Base-by-base conservation (phyloP, 2,113 vertebrate species). In the Myiopsitta monachus region DNA sequence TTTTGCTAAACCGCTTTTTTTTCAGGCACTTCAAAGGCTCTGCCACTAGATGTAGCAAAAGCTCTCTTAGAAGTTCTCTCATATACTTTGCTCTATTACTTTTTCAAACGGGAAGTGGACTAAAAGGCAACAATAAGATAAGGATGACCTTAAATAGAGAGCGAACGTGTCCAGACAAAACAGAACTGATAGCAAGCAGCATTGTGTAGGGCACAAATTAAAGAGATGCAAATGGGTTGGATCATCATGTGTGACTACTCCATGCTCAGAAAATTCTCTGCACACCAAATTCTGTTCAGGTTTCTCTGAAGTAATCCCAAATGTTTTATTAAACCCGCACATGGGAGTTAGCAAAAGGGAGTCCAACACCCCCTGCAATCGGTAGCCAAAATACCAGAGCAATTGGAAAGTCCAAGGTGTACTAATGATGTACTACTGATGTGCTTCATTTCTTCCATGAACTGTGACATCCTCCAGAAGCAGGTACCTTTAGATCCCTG, bases 21-120 rank as follows among this genome's bases (percentile, higher is more conserved):
- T 73, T 7, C 62, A 62, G n/a, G 46, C 82, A 92, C 49, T 92
- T 94, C 84, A 74, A 79, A 89, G 62, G 16, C 8, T 92, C 67
- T 83, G 68, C 95, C 96, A 94, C 96, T 97, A 97, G 96, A 52
- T 96, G 96, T 94, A 95, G 96, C 92, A 96, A 94, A 94, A 95
- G 92, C 67, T 91, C 95, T 94, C 92, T 76, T 83, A 54, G 54
- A 96, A 82, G 12, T 43, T 66, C 31, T 19, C n/a, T 76, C 33
- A 0, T 18, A 10, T 19, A 19, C 11, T 76, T 51, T 1, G 11
- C 38, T 43, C 18, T 44, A 49, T 59, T 94, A 51, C 41, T 52
- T 27, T 66, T 92, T 63, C 28, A 30, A 62, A 70, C 2, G 1
- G 6, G 4, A 62, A 72, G 36, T 1, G 1, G 57, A 52, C 30